A percentile compares a stretch with the other conserved stretches of the same genome.
Evolutionary conservation across 1,140 invertebrate genomes (phyloP).

Genomic region (Meteorus sp.): DNA sequence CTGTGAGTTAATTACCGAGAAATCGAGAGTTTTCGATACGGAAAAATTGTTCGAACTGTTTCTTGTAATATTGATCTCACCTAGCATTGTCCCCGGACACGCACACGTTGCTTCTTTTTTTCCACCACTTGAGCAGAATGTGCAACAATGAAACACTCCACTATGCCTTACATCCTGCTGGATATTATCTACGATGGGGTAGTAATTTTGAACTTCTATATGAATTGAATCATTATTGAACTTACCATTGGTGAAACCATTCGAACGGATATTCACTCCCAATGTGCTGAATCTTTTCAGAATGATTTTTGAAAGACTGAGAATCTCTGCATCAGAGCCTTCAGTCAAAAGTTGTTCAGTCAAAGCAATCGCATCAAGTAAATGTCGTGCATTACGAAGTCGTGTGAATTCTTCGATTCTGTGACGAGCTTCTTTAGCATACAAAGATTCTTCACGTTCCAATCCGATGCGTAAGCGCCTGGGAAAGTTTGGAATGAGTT

Average conservation of each 20-base stretch:
- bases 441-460: slow-evolving; percentile 27
- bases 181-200: slow-evolving; percentile 45
- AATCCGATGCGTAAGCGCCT: slow-evolving; percentile 20
- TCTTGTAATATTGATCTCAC: slow-evolving; percentile 35
- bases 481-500: too few species aligned
- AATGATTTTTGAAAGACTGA: slow-evolving; percentile 66
- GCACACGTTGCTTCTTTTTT: slow-evolving; percentile 69
- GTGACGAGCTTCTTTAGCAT: slow-evolving; percentile 43
- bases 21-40: background rate
- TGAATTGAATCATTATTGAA: background rate
- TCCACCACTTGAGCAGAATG: slow-evolving; percentile 79
- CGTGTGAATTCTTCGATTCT: slow-evolving; percentile 50
- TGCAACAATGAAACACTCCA: slow-evolving; percentile 77
- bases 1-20: background rate
- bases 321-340: slow-evolving; percentile 69
- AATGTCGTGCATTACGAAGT: slow-evolving; percentile 43
- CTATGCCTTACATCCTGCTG: slow-evolving; percentile 53
- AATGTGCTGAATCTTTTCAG: slow-evolving; percentile 64
- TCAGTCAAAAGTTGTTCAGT: slow-evolving; percentile 66
- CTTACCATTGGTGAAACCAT: slow-evolving; percentile 7
- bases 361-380: slow-evolving; percentile 63
- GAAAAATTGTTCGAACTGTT: background rate
- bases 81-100: slow-evolving; percentile 72
- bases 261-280: slow-evolving; percentile 30
- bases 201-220: too few species aligned